These are phyloP conservation scores for Tenthredo distinguenda DNA, from an alignment of 2,888 invertebrate species.

Conservation along the genomic window DNA sequence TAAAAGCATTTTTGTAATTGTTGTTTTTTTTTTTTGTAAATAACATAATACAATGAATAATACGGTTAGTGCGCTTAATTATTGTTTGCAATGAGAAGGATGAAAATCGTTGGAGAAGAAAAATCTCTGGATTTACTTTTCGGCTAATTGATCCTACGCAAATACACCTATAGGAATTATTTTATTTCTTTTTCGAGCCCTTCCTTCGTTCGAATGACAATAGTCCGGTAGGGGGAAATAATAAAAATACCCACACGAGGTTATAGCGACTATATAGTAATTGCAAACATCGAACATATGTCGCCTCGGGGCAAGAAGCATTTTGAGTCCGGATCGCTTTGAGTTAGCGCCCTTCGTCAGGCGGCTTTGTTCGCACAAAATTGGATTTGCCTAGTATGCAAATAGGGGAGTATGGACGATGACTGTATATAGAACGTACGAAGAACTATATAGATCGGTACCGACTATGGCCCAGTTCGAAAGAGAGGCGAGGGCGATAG, in stretches of 20 bases:
- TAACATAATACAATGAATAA: not conserved
- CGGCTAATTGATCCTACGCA: conserved; percentile 36
- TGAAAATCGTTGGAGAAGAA: not conserved
- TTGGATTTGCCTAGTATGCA: conserved; percentile 70
- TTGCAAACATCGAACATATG: conserved; percentile 49
- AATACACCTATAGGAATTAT: not conserved
- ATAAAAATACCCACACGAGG: conserved; percentile 2
- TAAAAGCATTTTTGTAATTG: not conserved
- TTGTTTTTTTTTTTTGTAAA: not conserved
- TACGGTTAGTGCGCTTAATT: not conserved
- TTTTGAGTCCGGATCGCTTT: conserved; percentile 50
- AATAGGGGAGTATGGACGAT: conserved; percentile 62
- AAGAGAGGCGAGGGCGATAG: conserved; percentile 8
- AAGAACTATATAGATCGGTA: not conserved
- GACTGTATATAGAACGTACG: conserved; percentile 4
- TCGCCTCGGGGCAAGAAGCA: conserved; percentile 47
- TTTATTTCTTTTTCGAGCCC: not conserved
- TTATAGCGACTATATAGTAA: conserved; percentile 7
- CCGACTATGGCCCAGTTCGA: conserved; percentile 36
- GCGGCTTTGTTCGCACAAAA: conserved; percentile 66
- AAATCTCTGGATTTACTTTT: not conserved
- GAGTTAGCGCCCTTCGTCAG: conserved; percentile 53
- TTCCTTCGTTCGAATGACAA: conserved; percentile 16
- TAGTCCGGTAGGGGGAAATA: not conserved
- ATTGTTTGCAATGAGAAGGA: conserved; percentile 4